Evolutionary conservation across 2,888 invertebrate species (phyloP), one percentile per base, ranked within the genome.

Genomic region (Lomographa bimaculata): DNA sequence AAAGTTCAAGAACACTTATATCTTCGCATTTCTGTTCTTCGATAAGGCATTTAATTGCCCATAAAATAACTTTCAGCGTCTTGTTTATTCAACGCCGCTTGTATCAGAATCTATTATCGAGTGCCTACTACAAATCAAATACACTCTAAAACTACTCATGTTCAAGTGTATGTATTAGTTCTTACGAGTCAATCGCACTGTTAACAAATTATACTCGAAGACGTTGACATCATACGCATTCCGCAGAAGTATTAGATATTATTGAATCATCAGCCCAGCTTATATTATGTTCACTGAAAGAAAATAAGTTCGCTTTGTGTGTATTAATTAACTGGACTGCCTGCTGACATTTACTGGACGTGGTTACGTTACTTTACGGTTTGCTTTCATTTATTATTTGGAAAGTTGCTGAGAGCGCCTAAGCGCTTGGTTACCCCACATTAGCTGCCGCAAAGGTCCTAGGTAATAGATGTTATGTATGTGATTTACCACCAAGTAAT

Each of bases 141-240:
- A 44, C 44, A 44, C 50, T 48, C 40, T 33, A 43, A 39, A 41
- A 48, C 48, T 46, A 50, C 57, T 55, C 39, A 41, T 29, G 29
- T 46, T 57, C 39, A 44, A 57, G 54, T 56, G 40, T 54, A 48
- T 53, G 41, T 54, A 52, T 55, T 54, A 47, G 42, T 47, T 39
- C 30, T 45, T 37, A 53, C 45, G 46, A 41, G 46, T 53, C 52
- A 58, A 56, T 55, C 52, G 46, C 51, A 43, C 36, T 55, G 50
- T 57, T 58, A 55, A 57, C 58, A 54, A 54, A 55, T 56, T 52
- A 44, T 43, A 49, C 54, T 50, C 40, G 42, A 54, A 42, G 47
- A 50, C 52, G 52, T 48, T 52, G 57, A 53, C 54, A 50, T 54
- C 54, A 56, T 57, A 56, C 48, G n/a, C n/a, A n/a, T n/a, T n/a